These are phyloP conservation scores for Eleutherodactylus coqui DNA, from an alignment of 2,797 vertebrate species.

Conservation along the genomic window DNA sequence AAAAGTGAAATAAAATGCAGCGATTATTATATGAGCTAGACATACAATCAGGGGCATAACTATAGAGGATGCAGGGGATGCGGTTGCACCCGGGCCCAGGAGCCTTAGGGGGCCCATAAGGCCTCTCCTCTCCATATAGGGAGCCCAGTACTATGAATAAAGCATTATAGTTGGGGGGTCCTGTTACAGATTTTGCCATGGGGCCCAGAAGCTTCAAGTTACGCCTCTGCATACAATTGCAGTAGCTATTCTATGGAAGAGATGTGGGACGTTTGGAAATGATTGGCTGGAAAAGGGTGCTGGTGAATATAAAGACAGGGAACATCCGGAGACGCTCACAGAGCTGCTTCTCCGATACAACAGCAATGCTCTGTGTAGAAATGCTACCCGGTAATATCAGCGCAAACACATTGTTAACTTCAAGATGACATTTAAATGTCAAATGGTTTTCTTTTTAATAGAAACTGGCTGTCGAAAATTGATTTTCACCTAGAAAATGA, in stretches of 20 bases:
- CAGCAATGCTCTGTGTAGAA: not conserved
- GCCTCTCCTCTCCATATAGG: too few species aligned
- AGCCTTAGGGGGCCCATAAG: too few species aligned
- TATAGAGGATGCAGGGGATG: too few species aligned
- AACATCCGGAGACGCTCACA: too few species aligned
- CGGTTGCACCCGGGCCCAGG: too few species aligned
- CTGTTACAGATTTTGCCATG: too few species aligned
- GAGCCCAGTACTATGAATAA: too few species aligned
- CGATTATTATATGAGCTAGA: not conserved
- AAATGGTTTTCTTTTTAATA: conserved; percentile 53
- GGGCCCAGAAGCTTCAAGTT: too few species aligned
- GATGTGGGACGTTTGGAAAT: not conserved
- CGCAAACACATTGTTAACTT: conserved; percentile 49
- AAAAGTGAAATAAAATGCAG: not conserved
- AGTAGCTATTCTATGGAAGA: not conserved
- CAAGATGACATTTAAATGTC: conserved; percentile 63
- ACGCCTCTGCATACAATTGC: too few species aligned
- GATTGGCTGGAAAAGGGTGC: not conserved
- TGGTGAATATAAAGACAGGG: not conserved
- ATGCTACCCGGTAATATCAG: conserved; percentile 42
- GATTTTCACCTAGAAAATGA: conserved; percentile 58
- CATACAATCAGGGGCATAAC: too few species aligned
- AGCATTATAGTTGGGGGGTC: too few species aligned
- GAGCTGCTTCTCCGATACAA: conserved; percentile 1
- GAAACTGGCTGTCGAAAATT: conserved; percentile 56